phyloP scores from a whole-genome alignment of 53 echinoderm and acorn worm genomes.

The Arbacia lixula region DNA sequence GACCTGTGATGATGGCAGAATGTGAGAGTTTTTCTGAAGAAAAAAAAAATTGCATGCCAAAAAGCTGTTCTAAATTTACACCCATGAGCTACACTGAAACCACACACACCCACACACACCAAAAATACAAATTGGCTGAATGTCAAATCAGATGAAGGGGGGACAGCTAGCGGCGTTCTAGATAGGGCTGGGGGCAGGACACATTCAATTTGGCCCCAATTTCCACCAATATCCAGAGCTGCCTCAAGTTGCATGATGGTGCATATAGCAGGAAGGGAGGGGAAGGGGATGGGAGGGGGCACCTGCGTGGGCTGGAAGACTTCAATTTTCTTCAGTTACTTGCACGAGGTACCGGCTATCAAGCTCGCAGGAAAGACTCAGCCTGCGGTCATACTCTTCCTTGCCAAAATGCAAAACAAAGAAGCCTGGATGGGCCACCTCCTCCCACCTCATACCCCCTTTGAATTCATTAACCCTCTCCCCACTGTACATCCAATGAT shows the following conservation, averaged over 20 bases:
- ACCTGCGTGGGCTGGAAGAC: constrained; percentile 30
- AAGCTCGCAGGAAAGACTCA: background rate
- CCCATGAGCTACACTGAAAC: too few species aligned
- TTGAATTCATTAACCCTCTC: too few species aligned
- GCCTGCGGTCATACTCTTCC: constrained; percentile 9
- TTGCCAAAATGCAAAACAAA: constrained; percentile 1
- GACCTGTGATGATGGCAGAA: too few species aligned
- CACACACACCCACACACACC: constrained; percentile 5
- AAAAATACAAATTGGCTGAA: background rate
- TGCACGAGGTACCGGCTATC: background rate
- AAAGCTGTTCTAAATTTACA: too few species aligned
- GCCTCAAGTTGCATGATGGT: background rate
- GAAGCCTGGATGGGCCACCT: too few species aligned
- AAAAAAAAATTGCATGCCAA: too few species aligned
- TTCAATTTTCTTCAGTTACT: constrained; percentile 15
- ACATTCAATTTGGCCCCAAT: constrained; percentile 38
- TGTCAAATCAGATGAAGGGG: too few species aligned
- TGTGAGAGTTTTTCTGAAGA: too few species aligned
- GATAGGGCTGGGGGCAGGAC: constrained; percentile 32
- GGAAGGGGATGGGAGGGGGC: background rate
- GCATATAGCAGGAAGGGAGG: constrained; percentile 15
- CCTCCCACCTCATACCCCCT: too few species aligned
- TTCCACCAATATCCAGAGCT: constrained; percentile 10
- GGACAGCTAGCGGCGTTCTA: background rate
- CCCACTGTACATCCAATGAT: too few species aligned